Base-by-base conservation (phyloP, 2,797 vertebrate genomes). In the Syngnathus acus region DNA sequence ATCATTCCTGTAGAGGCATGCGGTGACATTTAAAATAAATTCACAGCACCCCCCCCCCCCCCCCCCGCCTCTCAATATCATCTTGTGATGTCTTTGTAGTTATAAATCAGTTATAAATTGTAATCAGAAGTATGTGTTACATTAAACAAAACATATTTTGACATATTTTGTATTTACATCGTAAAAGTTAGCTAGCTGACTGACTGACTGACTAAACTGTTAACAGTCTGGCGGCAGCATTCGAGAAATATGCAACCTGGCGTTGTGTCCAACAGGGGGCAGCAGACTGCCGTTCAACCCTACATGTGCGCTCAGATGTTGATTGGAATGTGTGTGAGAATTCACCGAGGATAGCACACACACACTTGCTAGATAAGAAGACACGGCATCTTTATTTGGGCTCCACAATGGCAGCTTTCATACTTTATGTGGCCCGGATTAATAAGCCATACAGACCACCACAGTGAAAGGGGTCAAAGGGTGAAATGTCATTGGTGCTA, bases 381-480 rank as follows among this genome's bases (percentile, higher is more conserved):
- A 88, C 82, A 89, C 81, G 75, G 72, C 38, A 72, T 68, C 89
- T 89, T 90, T 91, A 73, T 88, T 78, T 50, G 71, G 19, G 67
- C 53, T 3, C 80, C 76, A 92, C 90, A 93, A 92, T 86, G 82
- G 72, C 40, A 17, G 75, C 70, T 84, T 91, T 92, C 88, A 90
- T 83, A 57, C 32, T 9, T 17, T 37, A 72, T 65, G 82, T 86
- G 80, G 68, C 78, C 75, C 55, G 78, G 86, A 90, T 92, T 90
- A 91, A 91, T 89, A 88, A 89, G 86, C 84, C 87, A 89, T 89
- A 84, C 58, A 65, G 65, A 71, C 65, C 85, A 74, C 76, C 68
- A 69, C 78, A 65, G 72, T 70, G 65, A 70, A 73, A 19, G 77
- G 72, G 83, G 87, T 88, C 74, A 82, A 78, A 14, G 51, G 75